Base-by-base conservation (phyloP, 2,113 vertebrate genomes). In the Zosterops pallidus region DNA sequence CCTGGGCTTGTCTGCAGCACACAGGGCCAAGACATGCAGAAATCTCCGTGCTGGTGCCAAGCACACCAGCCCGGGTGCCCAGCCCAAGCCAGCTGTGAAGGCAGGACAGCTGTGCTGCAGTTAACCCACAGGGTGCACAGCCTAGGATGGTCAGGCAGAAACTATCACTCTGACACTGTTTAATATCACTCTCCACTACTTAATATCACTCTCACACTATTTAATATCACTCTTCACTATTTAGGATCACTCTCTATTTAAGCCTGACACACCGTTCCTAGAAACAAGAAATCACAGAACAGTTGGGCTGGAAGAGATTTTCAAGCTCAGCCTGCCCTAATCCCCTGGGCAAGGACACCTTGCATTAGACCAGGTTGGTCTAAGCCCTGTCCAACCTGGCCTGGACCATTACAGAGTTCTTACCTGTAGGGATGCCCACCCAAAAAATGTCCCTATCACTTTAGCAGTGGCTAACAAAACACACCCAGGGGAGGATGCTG, bases 61-160 rank as follows among this genome's bases (percentile, higher is more conserved):
- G 50, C 59, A 49, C 17, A 0, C 24, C 65, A 75, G 60, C 23
- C 69, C 1, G 23, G 35, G 74, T 19, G 55, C 74, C 87, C 87
- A 72, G 75, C 47, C 90, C 67, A 23, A 53, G 49, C 41, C 89
- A 90, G 78, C 80, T 31, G 70, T 37, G 76, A 23, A 2, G 63
- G 47, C 56, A 6, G 15, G 35, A 75, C 52, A 23, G 0, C 70
- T 6, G 39, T 2, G 0, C 55, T 33, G 55, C 67, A 29, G 25
- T 59, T 46, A 74, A 49, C 46, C 80, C 31, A 1, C 1, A 0
- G 29, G 3, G 9, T 0, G 24, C 44, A 22, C 29, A 17, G 44
- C 24, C 42, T 0, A 0, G 11, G 1, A 24, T 2, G 21, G 3
- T 10, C 1, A 0, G 29, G 12, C 42, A 56, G 7, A 41, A 59